phyloP scores from a whole-genome alignment of 1,140 invertebrate species.

The Leptestheria dahalacensis region DNA sequence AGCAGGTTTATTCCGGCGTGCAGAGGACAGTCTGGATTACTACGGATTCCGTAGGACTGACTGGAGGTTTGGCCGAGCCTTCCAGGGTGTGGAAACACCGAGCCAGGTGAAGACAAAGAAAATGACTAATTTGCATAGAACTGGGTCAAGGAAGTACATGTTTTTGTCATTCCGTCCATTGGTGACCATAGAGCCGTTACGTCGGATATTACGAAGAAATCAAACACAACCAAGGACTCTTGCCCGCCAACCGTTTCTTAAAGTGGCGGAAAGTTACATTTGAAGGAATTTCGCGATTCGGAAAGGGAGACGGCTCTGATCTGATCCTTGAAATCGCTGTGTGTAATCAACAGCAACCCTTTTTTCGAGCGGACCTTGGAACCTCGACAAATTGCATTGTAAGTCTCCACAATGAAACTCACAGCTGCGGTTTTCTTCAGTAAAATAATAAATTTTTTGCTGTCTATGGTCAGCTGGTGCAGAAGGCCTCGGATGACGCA shows the following conservation, averaged over 20 bases:
- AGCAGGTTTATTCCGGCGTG: conserved; percentile 33
- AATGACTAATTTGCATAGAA: not conserved
- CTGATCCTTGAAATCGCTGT: conserved; percentile 28
- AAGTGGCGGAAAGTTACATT: not conserved
- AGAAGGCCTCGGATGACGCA: conserved; percentile 26
- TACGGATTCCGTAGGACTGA: conserved; percentile 39
- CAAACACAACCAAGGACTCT: conserved; percentile 28
- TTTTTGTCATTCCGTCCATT: too few species aligned
- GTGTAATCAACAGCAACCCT: conserved; percentile 24
- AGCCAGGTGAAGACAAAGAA: conserved; percentile 20
- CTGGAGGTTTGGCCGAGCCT: conserved; percentile 32
- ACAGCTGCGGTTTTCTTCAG: too few species aligned
- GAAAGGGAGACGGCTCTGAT: conserved; percentile 35
- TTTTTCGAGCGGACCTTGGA: conserved; percentile 30
- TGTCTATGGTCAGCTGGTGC: too few species aligned
- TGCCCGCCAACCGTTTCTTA: conserved; percentile 25
- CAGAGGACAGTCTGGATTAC: conserved; percentile 35
- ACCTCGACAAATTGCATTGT: conserved; percentile 12
- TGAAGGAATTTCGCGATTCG: conserved; percentile 24
- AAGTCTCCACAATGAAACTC: too few species aligned
- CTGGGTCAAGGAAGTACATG: not conserved
- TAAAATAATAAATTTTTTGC: too few species aligned
- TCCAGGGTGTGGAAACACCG: conserved; percentile 39
- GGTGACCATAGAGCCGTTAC: conserved; percentile 34
- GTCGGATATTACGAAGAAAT: conserved; percentile 38